Conservation (phyloP, 2,797 vertebrate genomes). For the Pteronotus mesoamericanus region DNA sequence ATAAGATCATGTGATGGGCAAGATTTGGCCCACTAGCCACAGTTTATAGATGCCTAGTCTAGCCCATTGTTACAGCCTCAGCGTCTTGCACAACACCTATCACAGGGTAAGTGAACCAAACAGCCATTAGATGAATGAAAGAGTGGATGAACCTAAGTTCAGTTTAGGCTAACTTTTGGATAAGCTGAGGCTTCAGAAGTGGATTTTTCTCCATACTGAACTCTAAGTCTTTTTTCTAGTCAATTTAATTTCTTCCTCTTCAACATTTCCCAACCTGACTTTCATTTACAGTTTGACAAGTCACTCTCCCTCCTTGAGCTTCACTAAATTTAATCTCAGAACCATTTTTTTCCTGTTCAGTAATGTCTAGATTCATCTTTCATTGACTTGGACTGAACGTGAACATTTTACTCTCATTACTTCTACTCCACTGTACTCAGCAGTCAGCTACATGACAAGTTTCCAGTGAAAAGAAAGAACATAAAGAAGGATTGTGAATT, state of each 20-base stretch:
- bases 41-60: neutral
- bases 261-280: neutral
- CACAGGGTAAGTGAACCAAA: neutral
- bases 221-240: neutral
- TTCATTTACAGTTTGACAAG: conserved; percentile 16
- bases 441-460: neutral
- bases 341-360: neutral
- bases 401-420: neutral
- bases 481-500: neutral
- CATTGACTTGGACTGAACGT: neutral
- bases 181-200: neutral
- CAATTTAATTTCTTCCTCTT: neutral
- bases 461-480: conserved; percentile 1
- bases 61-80: neutral
- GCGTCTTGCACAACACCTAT: neutral
- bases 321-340: conserved; percentile 47
- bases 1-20: neutral
- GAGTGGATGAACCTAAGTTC: neutral
- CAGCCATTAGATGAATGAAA: neutral
- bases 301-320: neutral
- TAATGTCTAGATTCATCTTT: neutral
- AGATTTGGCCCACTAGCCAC: neutral
- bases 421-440: neutral
- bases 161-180: neutral
- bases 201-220: neutral